These are phyloP conservation scores for Epizoanthus fatuus DNA, from an alignment of 92 coral and sea anemone genomes.

Conservation along the genomic window DNA sequence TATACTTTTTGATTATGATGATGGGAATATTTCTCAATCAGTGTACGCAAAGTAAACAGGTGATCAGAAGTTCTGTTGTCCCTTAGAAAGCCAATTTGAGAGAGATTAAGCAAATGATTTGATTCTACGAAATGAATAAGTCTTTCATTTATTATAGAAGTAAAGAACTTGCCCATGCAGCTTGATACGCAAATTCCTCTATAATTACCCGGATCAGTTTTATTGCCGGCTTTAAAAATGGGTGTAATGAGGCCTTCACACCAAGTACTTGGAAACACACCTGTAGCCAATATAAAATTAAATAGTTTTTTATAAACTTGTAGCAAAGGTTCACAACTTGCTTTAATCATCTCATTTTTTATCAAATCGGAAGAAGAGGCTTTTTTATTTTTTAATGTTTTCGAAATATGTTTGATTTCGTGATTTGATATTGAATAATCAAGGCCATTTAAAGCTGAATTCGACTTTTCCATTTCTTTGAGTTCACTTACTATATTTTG, in stretches of 20 bases:
- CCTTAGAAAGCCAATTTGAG: conserved; percentile 54
- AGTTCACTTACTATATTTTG: neutral
- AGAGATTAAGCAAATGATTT: conserved; percentile 28
- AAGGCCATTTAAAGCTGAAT: neutral
- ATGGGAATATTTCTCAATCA: too few relatives aligned
- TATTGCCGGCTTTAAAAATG: conserved; percentile 52
- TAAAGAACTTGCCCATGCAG: too few relatives aligned
- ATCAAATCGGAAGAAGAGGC: conserved; percentile 51
- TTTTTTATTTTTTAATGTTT: conserved; percentile 56
- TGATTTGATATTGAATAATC: conserved; percentile 29
- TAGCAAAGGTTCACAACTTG: conserved; percentile 22
- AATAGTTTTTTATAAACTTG: conserved; percentile 38
- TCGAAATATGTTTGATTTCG: conserved; percentile 17
- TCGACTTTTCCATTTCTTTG: conserved; percentile 1
- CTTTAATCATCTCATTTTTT: conserved; percentile 54
- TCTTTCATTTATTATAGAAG: too few relatives aligned
- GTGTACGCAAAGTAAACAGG: too few relatives aligned
- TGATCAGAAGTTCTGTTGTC: too few relatives aligned
- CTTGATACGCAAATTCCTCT: conserved; percentile 12
- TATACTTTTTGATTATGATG: too few relatives aligned
- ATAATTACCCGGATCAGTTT: conserved; percentile 40
- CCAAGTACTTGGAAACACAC: conserved; percentile 50
- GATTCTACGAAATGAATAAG: neutral
- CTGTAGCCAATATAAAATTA: conserved; percentile 47
- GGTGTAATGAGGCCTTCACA: conserved; percentile 59